A percentile compares a stretch with the other conserved stretches of the same genome.
phyloP scores from a whole-genome alignment of 2,113 vertebrate genomes.

The Crypturellus undulatus region DNA sequence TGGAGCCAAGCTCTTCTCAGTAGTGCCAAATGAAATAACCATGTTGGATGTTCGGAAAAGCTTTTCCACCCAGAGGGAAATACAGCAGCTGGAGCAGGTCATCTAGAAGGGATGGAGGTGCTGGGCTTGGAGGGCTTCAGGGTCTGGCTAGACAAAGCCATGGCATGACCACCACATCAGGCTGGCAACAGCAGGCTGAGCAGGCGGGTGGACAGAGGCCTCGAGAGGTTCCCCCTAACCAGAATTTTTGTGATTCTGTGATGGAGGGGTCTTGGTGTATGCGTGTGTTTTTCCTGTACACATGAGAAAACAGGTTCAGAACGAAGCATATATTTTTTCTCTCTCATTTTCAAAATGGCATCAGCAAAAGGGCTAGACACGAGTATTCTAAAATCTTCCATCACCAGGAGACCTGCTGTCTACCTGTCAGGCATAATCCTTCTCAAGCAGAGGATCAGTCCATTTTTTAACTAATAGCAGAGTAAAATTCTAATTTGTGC shows the following conservation, averaged over 20 bases:
- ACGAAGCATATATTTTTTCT: neutral
- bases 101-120: neutral
- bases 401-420: neutral
- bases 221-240: neutral
- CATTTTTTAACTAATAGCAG: slow-evolving; percentile 15
- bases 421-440: slow-evolving; percentile 26
- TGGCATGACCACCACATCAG: neutral
- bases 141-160: neutral
- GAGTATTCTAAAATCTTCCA: neutral
- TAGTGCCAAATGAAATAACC: neutral
- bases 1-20: neutral
- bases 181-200: neutral
- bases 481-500: slow-evolving; percentile 36
- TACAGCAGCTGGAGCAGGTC: neutral
- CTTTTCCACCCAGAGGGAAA: neutral
- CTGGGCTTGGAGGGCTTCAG: neutral
- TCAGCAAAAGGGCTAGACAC: neutral
- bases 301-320: rapidly evolving
- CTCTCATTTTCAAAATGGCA: neutral
- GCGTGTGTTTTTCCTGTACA: neutral
- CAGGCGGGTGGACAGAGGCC: neutral
- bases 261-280: neutral
- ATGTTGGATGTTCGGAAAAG: neutral
- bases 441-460: neutral
- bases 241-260: neutral